Percentiles rank a stretch among this genome's conserved stretches.
These are phyloP conservation scores for Aleiodes testaceus DNA, from an alignment of 2,888 invertebrate species.

Conservation along the genomic window DNA sequence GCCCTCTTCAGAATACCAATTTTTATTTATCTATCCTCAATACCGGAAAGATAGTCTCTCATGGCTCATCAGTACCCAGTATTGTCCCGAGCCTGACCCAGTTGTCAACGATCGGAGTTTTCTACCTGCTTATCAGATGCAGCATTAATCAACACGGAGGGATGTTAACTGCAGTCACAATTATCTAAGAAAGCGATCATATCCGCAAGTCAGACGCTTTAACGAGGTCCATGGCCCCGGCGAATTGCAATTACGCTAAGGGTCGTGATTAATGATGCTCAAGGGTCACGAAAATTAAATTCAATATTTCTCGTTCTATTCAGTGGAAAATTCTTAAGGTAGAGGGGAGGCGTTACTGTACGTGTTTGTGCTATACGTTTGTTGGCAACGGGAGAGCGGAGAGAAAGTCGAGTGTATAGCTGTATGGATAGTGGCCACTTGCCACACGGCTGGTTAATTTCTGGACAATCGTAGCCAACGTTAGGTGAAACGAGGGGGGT, in stretches of 20 bases:
- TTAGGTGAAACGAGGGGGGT: slow-evolving; percentile 29
- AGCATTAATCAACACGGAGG: slow-evolving; percentile 37
- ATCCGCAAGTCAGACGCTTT: slow-evolving; percentile 46
- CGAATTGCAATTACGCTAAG: slow-evolving; percentile 45
- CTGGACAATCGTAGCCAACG: slow-evolving; percentile 54
- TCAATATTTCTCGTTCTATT: slow-evolving; percentile 44
- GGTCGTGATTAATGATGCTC: slow-evolving; percentile 47
- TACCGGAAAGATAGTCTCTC: too few relatives aligned
- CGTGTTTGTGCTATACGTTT: neutral
- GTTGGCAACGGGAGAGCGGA: neutral
- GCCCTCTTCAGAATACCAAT: neutral
- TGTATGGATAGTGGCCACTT: slow-evolving; percentile 41
- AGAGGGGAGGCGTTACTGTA: neutral
- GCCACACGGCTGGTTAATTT: slow-evolving; percentile 60
- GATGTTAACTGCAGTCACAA: slow-evolving; percentile 44
- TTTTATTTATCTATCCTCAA: too few relatives aligned
- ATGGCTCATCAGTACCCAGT: too few relatives aligned
- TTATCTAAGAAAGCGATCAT: slow-evolving; percentile 46
- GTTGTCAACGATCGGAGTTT: neutral
- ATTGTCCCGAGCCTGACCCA: too few relatives aligned
- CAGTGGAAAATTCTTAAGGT: slow-evolving; percentile 46
- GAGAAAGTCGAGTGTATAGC: slow-evolving; percentile 10
- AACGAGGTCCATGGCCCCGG: slow-evolving; percentile 41
- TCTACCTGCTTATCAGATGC: slow-evolving; percentile 25
- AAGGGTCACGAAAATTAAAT: slow-evolving; percentile 53